A percentile compares a stretch with the other conserved stretches of the same genome.
These are phyloP conservation scores for Otocyon megalotis DNA, from an alignment of 2,113 vertebrate species.

Conservation along the genomic window DNA sequence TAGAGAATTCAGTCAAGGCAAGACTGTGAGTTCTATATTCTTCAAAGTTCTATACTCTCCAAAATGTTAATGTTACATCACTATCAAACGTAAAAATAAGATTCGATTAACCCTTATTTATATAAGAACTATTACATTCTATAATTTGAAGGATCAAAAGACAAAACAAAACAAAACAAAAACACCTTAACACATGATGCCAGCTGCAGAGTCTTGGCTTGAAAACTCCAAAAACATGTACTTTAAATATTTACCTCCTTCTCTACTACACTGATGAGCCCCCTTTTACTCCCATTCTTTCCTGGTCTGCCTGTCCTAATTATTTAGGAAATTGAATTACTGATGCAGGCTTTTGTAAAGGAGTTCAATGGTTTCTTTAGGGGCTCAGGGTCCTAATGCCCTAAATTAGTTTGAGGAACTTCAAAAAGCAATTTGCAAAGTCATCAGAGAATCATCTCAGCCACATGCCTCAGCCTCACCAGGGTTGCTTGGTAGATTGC, in stretches of 20 bases:
- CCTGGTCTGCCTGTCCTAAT: neutral
- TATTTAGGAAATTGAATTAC: neutral
- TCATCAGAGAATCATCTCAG: neutral
- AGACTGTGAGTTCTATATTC: fast-evolving
- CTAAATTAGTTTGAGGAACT: neutral
- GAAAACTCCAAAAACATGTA: neutral
- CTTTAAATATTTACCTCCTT: neutral
- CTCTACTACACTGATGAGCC: too few relatives aligned
- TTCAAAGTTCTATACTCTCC: neutral
- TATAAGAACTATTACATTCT: neutral
- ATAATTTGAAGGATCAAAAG: neutral
- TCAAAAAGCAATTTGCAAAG: neutral
- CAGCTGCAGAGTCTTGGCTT: neutral
- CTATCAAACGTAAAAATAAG: neutral
- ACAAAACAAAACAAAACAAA: neutral
- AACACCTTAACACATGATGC: neutral
- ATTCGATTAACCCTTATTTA: neutral
- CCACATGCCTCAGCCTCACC: neutral
- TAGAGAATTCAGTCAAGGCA: neutral
- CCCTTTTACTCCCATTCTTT: neutral
- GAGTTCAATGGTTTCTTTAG: neutral
- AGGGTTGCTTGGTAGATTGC: neutral
- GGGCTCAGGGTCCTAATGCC: too few relatives aligned
- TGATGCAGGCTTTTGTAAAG: neutral
- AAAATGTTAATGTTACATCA: neutral